Evolutionary conservation across 92 coral and sea anemone species (phyloP), one percentile per base, ranked within the genome.

Genomic region (Pocillopora grandis): DNA sequence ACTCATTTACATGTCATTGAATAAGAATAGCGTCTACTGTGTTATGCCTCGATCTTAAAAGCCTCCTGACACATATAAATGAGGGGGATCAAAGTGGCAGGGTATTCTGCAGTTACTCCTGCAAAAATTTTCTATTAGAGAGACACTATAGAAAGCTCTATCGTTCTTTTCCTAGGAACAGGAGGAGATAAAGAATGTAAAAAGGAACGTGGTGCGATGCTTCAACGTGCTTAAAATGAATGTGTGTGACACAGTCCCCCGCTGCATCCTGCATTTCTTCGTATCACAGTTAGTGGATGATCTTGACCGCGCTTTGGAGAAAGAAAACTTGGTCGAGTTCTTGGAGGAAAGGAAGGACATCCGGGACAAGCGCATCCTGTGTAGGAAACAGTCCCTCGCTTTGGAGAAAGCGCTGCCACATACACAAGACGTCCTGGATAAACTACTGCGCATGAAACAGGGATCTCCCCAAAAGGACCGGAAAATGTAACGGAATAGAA

Each of bases 251-350:
- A 87, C 96, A 5, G 92, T 92, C 15, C 96, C 96, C 2, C 93
- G 96, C 86, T 92, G 96, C 73, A 88, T 92, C 70, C 81, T 80
- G 23, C 93, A 92, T 80, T 92, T 92, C 85, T 90, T 92, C 76
- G 70, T 92, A 75, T 75, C 87, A 9, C 89, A 92, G 71, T 79
- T 92, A 16, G 93, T 92, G 60, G 90, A 90, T 56, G 90, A 88
- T 76, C 84, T 92, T 62, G 67, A 56, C 27, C 75, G 62, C 55
- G 93, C 93, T 82, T 63, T 92, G 86, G 90, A 90, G 76, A 20
- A 88, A 15, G 79, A 82, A n/a, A 77, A 91, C 64, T 76, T 91
- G 75, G 91, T 88, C 87, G 88, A 87, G 31, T 89, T 85, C 71
- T 79, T 93, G 14, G 74, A 83, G 62, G 97, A 91, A 71, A 89